phyloP scores from a whole-genome alignment of 2,888 invertebrate species.

The Drosophila anceps region DNA sequence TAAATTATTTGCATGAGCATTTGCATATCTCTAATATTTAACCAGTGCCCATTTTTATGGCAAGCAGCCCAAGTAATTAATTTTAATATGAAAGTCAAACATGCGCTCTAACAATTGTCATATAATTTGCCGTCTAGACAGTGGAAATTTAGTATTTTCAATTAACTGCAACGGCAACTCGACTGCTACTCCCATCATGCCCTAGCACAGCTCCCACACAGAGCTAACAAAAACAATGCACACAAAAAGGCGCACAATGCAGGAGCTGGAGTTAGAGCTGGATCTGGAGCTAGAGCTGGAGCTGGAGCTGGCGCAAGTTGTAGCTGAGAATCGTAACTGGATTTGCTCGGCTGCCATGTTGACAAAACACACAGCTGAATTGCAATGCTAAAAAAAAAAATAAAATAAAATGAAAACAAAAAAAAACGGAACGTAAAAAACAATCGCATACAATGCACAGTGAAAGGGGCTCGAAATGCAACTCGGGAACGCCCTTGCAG shows the following conservation, averaged over 20 bases:
- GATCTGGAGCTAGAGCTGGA: slow-evolving; percentile 22
- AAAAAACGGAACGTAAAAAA: background rate
- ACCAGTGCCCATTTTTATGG: slow-evolving; percentile 61
- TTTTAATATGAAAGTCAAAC: slow-evolving; percentile 82
- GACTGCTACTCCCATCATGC: slow-evolving; percentile 31
- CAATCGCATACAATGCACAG: slow-evolving; percentile 12
- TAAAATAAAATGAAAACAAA: too few species aligned
- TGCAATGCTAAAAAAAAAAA: slow-evolving; percentile 29
- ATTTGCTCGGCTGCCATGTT: slow-evolving; percentile 47
- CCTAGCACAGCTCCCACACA: background rate
- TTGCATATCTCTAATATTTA: slow-evolving; percentile 46
- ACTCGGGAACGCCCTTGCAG: slow-evolving; percentile 52
- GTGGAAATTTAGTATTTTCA: slow-evolving; percentile 85
- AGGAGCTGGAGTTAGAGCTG: slow-evolving; percentile 17
- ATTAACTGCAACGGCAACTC: slow-evolving; percentile 82
- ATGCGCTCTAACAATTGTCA: slow-evolving; percentile 83
- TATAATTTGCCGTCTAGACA: slow-evolving; percentile 85
- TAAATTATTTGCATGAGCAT: background rate
- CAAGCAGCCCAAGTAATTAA: slow-evolving; percentile 79
- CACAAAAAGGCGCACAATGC: slow-evolving; percentile 76
- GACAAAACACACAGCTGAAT: slow-evolving; percentile 55
- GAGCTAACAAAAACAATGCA: slow-evolving; percentile 59
- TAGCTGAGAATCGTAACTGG: slow-evolving; percentile 37
- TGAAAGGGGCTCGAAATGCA: slow-evolving; percentile 23
- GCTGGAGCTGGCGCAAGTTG: slow-evolving; percentile 14